Evolutionary conservation across 2,113 vertebrate species (phyloP), one percentile per base, ranked within the genome.

Genomic region (Tetrax tetrax): DNA sequence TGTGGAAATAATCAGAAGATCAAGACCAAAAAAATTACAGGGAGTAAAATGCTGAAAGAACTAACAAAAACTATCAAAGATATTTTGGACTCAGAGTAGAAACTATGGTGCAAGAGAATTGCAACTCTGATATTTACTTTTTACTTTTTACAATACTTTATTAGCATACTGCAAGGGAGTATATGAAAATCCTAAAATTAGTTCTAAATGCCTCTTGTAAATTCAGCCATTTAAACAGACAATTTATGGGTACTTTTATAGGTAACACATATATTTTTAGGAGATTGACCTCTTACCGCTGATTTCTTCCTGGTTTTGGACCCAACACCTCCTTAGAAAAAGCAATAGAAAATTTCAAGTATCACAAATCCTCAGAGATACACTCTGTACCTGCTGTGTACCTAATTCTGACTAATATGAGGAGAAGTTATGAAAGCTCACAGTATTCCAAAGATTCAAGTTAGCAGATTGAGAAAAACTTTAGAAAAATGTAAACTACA

Each of bases 1-100:
- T 94, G 76, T 88, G 13, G 54, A 96, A 96, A 57, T 59, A 96
- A 96, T 75, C 63, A 74, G 74, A 88, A 64, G 18, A 77, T 47
- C 77, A 68, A 74, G 69, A 57, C 53, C 6, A 64, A 93, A 96
- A 85, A 83, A 78, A 66, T 86, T 88, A 80, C 89, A 89, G 35
- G 21, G 15, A 38, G 8, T 4, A 89, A 72, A 64, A 83, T 79
- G n/a, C 29, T 87, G 41, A 80, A 83, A 82, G 35, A 93, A 83
- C 6, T 56, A 75, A 43, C 18, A 84, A 75, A 80, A 81, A 38
- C 23, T n/a, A 10, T 60, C 48, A 78, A 60, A 80, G 29, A 9
- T 61, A 27, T 47, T 94, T 92, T 84, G n/a, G 47, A 87, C 72
- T 96, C 45, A 81, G 48, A 81, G 68, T 47, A 92, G 76, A 89